Percentiles rank a stretch among this genome's conserved stretches.
These are phyloP conservation scores for Acropternis orthonyx DNA, from an alignment of 2,797 vertebrate genomes.

Conservation along the genomic window DNA sequence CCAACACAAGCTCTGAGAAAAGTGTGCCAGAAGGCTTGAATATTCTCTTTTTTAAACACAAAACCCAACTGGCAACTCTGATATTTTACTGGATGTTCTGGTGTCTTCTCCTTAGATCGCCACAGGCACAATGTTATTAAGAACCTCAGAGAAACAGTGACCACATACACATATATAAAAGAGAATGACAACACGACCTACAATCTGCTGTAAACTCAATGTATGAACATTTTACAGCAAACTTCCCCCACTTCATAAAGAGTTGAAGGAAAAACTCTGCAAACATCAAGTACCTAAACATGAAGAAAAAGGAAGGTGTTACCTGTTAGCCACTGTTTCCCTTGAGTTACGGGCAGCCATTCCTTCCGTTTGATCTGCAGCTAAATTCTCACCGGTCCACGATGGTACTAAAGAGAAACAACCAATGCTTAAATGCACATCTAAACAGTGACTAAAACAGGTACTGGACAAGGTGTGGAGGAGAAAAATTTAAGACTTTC, in stretches of 20 bases:
- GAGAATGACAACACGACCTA: background rate
- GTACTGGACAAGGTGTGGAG: background rate
- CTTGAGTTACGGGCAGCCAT: constrained; percentile 69
- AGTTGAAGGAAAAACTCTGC: background rate
- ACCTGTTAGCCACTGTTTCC: constrained; percentile 88
- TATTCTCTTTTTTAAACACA: background rate
- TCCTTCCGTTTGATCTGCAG: constrained; percentile 60
- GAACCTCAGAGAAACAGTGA: background rate
- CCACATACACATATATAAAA: background rate
- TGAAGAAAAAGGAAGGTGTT: background rate
- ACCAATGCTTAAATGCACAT: background rate
- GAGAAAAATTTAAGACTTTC: background rate
- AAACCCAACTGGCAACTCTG: background rate
- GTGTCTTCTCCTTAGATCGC: background rate
- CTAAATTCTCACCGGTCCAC: constrained; percentile 75
- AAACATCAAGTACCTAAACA: background rate
- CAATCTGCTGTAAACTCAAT: background rate
- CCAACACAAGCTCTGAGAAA: background rate
- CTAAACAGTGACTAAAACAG: background rate
- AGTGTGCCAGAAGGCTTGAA: background rate
- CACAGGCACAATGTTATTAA: background rate
- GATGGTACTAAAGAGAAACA: constrained; percentile 81
- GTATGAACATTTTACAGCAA: background rate
- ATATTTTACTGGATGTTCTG: background rate
- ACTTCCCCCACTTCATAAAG: background rate